Conservation (phyloP, 53 echinoderm and acorn worm species). For the Arbacia lixula region DNA sequence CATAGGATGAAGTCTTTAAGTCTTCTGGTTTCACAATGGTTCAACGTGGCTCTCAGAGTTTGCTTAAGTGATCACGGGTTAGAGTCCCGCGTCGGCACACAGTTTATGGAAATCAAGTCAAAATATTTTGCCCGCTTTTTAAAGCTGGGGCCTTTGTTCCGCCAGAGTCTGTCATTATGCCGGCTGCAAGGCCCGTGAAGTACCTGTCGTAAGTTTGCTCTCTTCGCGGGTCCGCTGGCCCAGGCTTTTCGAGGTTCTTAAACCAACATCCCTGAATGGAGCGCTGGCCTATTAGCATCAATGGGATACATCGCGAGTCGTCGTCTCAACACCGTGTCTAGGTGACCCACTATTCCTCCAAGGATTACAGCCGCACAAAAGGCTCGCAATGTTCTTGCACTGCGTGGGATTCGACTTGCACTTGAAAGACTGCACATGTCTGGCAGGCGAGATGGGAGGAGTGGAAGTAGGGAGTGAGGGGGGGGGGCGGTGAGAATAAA, state of each 20-base stretch:
- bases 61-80: conserved; percentile 69
- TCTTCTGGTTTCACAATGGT: conserved; percentile 12
- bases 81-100: conserved; percentile 53
- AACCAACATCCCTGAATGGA: conserved; percentile 43
- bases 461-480: too few relatives aligned
- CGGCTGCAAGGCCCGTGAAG: conserved; percentile 11
- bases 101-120: conserved; percentile 89
- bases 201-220: conserved; percentile 40
- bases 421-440: conserved; percentile 31
- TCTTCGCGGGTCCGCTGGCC: conserved; percentile 1
- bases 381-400: conserved; percentile 19
- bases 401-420: conserved; percentile 4
- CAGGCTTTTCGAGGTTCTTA: conserved; percentile 51
- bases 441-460: conserved; percentile 9
- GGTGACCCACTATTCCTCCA: conserved; percentile 13
- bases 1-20: conserved; percentile 28
- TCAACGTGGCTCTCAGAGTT: conserved; percentile 45
- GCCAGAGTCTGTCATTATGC: conserved; percentile 18
- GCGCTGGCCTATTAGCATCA: conserved; percentile 33
- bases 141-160: conserved; percentile 62
- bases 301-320: conserved; percentile 31
- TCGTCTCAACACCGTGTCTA: neutral
- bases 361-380: conserved; percentile 9
- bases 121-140: conserved; percentile 78
- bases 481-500: too few relatives aligned